Base-by-base conservation (phyloP, 2,113 vertebrate species). In the Fulica atra region DNA sequence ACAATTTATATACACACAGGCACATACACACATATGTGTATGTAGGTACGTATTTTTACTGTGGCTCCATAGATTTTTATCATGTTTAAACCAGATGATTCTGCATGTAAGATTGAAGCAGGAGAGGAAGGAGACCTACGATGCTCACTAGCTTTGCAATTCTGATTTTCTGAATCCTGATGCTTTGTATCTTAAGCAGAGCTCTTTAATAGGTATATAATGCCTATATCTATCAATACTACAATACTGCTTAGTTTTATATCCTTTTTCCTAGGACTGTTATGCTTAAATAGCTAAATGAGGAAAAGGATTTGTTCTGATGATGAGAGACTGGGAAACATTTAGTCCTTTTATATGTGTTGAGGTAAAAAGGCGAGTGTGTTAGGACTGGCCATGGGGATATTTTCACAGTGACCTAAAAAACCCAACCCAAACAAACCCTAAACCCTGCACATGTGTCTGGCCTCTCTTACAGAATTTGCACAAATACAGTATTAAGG, bases 1-100 rank as follows among this genome's bases (percentile, higher is more conserved):
- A 61, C 26, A 85, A 88, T 46, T 61, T 35, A 16, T 16, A 23
- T 5, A 38, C 10, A 10, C 4, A 20, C 2, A 12, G 14, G 23
- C 2, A 51, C 4, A 38, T 25, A 26, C 7, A 16, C 3, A 13
- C 3, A 4, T 7, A 7, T 1, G 0, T 44, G 8, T 71, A 14
- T 48, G 21, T 36, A 51, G 38, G 14, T 50, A n/a, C 11, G 12
- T 71, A 54, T 71, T 84, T 93, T 48, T 79, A 28, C 24, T 50
- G 15, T 80, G 25, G 19, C 15, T 81, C 9, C 12, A 3, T 51
- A 84, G 42, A 38, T 86, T 85, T 79, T 51, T 76, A 7, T 74
- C 0, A 10, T 68, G 29, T 68, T 93, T 86, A 92, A 78, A 53
- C 3, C 12, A 57, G 33, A 14, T 69, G 31, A 40, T 42, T 92